Percentiles rank a stretch among this genome's conserved stretches.
Evolutionary conservation across 2,113 vertebrate species (phyloP).

Genomic region (Rousettus leschenaultii): DNA sequence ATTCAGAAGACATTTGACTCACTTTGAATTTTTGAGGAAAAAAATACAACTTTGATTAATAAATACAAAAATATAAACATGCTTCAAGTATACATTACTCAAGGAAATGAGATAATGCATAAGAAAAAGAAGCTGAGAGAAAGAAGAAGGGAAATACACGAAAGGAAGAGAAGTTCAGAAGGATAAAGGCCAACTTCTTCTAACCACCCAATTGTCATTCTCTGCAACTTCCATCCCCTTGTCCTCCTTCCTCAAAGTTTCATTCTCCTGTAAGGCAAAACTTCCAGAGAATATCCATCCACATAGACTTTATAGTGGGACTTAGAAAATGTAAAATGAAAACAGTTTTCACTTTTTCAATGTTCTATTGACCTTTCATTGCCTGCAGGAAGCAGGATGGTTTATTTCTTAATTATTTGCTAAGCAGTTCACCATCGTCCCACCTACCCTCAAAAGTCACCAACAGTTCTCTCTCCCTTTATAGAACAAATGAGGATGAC

Average conservation of each 20-base stretch:
- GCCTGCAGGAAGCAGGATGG: neutral
- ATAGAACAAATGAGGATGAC: neutral
- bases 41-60: neutral
- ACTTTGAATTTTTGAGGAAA: neutral
- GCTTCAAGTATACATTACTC: neutral
- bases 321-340: neutral
- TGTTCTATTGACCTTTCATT: neutral
- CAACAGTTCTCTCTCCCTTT: neutral
- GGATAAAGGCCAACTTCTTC: neutral
- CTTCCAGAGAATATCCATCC: neutral
- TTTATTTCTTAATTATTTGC: neutral
- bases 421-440: neutral
- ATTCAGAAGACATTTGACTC: neutral
- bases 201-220: fast-evolving
- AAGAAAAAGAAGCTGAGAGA: neutral
- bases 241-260: neutral
- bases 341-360: neutral
- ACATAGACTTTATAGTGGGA: neutral
- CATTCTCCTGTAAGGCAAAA: neutral
- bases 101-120: neutral
- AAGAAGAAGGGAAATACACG: neutral
- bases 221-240: fast-evolving
- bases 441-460: neutral
- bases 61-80: neutral
- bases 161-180: neutral